Evolutionary conservation across 2,113 vertebrate genomes (phyloP), one percentile per base, ranked within the genome.

Genomic region (Shinisaurus crocodilurus): DNA sequence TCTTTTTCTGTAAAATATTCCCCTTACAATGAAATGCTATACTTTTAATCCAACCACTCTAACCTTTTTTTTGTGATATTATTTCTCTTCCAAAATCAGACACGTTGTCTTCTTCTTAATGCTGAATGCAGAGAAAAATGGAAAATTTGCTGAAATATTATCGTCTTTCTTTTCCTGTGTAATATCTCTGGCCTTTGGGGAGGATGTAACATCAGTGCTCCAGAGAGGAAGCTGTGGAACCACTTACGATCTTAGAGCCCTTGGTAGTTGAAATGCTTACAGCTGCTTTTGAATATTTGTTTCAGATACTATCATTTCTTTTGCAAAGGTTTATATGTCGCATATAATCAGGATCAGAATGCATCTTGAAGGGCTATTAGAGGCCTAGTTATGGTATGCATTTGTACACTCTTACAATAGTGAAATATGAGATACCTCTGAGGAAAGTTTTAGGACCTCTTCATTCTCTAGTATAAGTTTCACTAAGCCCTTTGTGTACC

Each of bases 381-480:
- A 81, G 72, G 3, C 82, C 95, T 96, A 93, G 82, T 91, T 88
- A 1, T 90, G 79, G 91, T 95, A 13, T 88, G 90, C 77, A 79
- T 92, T 90, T 88, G 88, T 85, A 91, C 91, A 87, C 87, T 95
- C 87, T 90, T 91, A 72, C 1, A 0, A 80, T 0, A 77, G 65
- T 96, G 94, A 96, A 95, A 96, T 93, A 40, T 69, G 93, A 96
- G 92, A 90, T 48, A 90, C 48, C 94, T 94, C 95, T 80, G 7
- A 0, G 70, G 93, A 86, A 94, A 95, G 40, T 0, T 0, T 77
- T 90, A 91, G 90, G 95, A 89, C 92, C 91, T 72, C 79, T 92
- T 93, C 92, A 90, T 92, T 92, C 87, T 94, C 80, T 90, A 75
- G 92, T 90, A 83, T 76, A 0, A 86, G 65, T 82, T 89, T 94